These are phyloP conservation scores for Cromileptes altivelis DNA, from an alignment of 2,113 vertebrate species.

Conservation along the genomic window DNA sequence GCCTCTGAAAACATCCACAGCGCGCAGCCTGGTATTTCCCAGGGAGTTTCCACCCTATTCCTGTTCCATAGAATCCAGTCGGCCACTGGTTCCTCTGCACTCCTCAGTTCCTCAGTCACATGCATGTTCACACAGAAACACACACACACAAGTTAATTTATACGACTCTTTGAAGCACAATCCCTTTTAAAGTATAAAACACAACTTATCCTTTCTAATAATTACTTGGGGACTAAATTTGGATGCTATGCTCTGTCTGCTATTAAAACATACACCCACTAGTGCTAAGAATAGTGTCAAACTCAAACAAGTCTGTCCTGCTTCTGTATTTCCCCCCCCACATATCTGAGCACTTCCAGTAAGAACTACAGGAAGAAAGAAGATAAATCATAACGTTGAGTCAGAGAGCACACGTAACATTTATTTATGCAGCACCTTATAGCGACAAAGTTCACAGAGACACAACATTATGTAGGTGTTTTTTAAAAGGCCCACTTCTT, in stretches of 20 bases:
- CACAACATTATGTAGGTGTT: slow-evolving; percentile 7
- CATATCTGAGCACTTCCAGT: slow-evolving; percentile 53
- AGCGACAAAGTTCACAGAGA: slow-evolving; percentile 56
- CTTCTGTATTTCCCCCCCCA: slow-evolving; percentile 44
- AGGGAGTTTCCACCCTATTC: slow-evolving; percentile 72
- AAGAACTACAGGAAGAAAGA: slow-evolving; percentile 47
- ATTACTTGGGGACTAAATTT: slow-evolving; percentile 13
- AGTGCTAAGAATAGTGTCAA: slow-evolving; percentile 59
- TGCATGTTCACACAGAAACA: background rate
- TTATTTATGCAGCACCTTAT: background rate
- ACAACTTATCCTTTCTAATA: slow-evolving; percentile 21
- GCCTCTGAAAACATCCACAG: slow-evolving; percentile 24
- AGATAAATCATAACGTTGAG: slow-evolving; percentile 47
- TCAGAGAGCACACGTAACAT: slow-evolving; percentile 57
- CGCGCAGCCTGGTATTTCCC: slow-evolving; percentile 45
- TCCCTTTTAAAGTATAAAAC: slow-evolving; percentile 1
- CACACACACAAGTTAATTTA: background rate
- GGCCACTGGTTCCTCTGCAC: slow-evolving; percentile 22
- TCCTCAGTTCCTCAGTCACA: slow-evolving; percentile 4
- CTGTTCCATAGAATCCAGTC: slow-evolving; percentile 41
- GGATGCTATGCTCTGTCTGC: slow-evolving; percentile 28
- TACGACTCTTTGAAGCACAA: background rate
- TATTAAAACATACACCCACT: slow-evolving; percentile 25
- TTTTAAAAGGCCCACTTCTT: background rate
- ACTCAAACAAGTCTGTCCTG: slow-evolving; percentile 55